phyloP scores from a whole-genome alignment of 1,140 invertebrate genomes.

The Pogonomyrmex barbatus region DNA sequence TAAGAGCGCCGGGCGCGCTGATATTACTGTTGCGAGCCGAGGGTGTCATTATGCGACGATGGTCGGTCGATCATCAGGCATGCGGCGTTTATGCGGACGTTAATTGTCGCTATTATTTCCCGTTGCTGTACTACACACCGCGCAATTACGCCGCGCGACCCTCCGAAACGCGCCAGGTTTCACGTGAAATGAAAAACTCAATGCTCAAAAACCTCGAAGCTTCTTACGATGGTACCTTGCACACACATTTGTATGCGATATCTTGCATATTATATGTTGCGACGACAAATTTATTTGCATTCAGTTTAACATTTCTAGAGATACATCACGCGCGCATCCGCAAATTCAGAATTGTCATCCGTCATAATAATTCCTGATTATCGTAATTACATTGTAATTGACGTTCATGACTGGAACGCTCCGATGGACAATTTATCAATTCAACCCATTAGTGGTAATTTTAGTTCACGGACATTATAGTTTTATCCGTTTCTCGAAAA shows the following conservation, averaged over 20 bases:
- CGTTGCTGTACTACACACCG: background rate
- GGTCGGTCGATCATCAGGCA: slow-evolving; percentile 47
- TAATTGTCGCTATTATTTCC: slow-evolving; percentile 60
- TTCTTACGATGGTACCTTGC: too few species aligned
- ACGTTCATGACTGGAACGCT: slow-evolving; percentile 1
- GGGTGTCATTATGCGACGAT: slow-evolving; percentile 56
- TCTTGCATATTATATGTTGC: background rate
- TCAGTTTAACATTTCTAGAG: background rate
- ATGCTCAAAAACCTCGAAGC: background rate
- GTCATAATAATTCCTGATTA: slow-evolving; percentile 31
- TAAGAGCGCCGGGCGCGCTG: slow-evolving; percentile 16
- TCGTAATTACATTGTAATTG: slow-evolving; percentile 37
- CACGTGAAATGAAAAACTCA: background rate
- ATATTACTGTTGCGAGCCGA: slow-evolving; percentile 56
- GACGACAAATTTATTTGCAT: background rate
- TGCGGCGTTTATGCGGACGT: slow-evolving; percentile 49
- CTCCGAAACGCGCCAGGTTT: background rate
- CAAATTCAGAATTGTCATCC: slow-evolving; percentile 24
- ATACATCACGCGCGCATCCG: background rate
- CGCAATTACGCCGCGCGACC: background rate
- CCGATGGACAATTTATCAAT: slow-evolving; percentile 51
- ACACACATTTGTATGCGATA: background rate
- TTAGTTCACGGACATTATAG: background rate
- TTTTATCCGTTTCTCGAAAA: slow-evolving; percentile 18
- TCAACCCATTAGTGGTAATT: slow-evolving; percentile 30